Conservation (phyloP, 1,140 invertebrate species). For the Lordiphosa collinella region DNA sequence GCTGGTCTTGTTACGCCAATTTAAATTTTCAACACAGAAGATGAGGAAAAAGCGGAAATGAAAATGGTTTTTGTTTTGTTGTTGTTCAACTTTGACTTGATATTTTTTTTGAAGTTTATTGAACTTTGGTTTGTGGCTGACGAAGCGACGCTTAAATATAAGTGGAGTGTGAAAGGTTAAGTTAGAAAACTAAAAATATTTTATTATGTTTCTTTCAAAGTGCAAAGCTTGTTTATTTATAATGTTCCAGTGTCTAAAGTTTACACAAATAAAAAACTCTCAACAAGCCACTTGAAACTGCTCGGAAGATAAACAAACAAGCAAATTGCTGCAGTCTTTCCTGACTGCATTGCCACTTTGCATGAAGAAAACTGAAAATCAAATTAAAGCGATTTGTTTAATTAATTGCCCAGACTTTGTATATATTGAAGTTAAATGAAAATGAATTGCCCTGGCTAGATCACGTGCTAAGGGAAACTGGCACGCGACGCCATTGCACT, state of each 20-base stretch:
- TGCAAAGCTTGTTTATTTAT: neutral
- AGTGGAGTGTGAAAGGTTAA: constrained; percentile 53
- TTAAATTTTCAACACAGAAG: constrained; percentile 41
- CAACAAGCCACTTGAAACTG: constrained; percentile 29
- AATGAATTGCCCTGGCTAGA: constrained; percentile 25
- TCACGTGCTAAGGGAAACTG: constrained; percentile 26
- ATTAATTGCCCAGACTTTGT: constrained; percentile 27
- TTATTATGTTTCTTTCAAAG: neutral
- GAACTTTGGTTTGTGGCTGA: constrained; percentile 36
- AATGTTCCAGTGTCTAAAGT: constrained; percentile 18
- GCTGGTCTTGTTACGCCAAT: constrained; percentile 56
- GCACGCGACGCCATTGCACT: constrained; percentile 35
- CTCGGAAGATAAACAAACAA: constrained; percentile 19
- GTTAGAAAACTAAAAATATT: constrained; percentile 19
- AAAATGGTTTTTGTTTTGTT: constrained; percentile 25
- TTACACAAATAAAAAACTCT: constrained; percentile 25
- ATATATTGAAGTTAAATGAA: constrained; percentile 16
- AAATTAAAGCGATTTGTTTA: constrained; percentile 35
- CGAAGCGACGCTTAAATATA: constrained; percentile 18
- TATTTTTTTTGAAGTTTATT: constrained; percentile 46
- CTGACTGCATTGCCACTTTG: constrained; percentile 16
- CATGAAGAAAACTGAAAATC: constrained; percentile 5
- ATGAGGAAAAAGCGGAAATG: constrained; percentile 49
- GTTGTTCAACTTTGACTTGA: constrained; percentile 34
- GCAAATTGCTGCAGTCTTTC: constrained; percentile 11